These are phyloP conservation scores for Leucophora obtusa DNA, from an alignment of 2,888 invertebrate species.

Conservation along the genomic window DNA sequence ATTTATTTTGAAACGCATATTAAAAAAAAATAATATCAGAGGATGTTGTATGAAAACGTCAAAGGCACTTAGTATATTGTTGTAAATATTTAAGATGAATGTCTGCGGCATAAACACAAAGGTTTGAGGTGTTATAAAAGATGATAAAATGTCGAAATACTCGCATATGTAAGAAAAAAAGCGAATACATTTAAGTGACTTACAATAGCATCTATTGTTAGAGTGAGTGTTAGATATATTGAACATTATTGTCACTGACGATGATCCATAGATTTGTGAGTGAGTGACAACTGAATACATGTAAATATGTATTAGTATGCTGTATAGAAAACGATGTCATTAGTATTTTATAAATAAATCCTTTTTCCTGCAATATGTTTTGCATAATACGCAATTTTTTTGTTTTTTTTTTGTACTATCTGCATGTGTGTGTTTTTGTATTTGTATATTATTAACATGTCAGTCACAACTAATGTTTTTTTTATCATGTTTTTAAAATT, in stretches of 20 bases:
- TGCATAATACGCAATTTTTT: constrained; percentile 36
- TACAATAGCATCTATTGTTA: constrained; percentile 32
- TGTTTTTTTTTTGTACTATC: constrained; percentile 3
- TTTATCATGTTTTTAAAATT: constrained; percentile 12
- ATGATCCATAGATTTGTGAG: constrained; percentile 41
- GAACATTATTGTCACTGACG: constrained; percentile 45
- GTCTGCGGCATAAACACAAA: neutral
- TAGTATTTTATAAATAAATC: constrained; percentile 52
- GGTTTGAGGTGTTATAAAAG: constrained; percentile 16
- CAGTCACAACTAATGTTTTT: constrained; percentile 40
- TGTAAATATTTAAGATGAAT: constrained; percentile 40
- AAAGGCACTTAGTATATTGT: constrained; percentile 35
- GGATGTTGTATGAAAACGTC: constrained; percentile 41
- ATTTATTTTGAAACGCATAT: constrained; percentile 28
- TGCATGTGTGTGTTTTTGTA: neutral
- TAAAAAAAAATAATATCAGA: constrained; percentile 24
- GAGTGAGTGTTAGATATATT: neutral
- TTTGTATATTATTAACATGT: constrained; percentile 39
- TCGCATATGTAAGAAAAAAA: no score
- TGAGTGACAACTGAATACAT: neutral
- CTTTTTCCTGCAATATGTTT: constrained; percentile 43
- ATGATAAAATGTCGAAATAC: neutral
- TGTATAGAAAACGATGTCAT: constrained; percentile 37
- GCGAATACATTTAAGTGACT: constrained; percentile 23
- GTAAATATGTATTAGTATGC: neutral